Base-by-base conservation (phyloP, 1,140 invertebrate species). In the Megathymus violae region DNA sequence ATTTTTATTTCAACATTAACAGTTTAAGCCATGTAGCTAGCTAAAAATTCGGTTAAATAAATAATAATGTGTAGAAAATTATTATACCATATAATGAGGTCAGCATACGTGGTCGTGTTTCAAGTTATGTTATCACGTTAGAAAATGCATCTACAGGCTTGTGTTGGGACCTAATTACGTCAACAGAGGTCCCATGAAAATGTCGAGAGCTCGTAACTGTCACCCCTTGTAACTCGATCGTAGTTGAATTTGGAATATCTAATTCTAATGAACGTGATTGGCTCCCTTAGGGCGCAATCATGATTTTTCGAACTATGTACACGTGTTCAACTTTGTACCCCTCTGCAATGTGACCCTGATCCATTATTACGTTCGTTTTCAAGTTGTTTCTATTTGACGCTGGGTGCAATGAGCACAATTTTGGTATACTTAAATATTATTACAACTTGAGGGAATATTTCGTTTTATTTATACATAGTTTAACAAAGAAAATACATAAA, bases 181-280 rank as follows among this genome's bases (percentile, higher is more conserved):
- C 38, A 56, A 43, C 19, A 40, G 51, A 43, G 51, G 51, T 25
- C 48, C 54, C 60, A 67, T 46, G 61, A 64, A 62, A 54, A 70
- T 67, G 60, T 66, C 38, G 67, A 62, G 43, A 59, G 58, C 54
- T 68, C 50, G 69, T 65, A 74, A 73, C 64, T 82, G 71, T 81
- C 71, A 80, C 84, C 84, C 85, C 68, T 72, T 52, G 85, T 77
- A 84, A 88, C 72, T 73, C 56, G 82, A 88, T 88, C 82, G 70
- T 65, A 64, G 77, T 89, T 79, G 76, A 83, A 82, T 71, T 75
- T 76, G 71, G 76, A 85, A 88, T 84, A 86, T 88, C 88, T 90
- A 90, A 90, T 90, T 88, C 82, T 88, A 88, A 89, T 86, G 76
- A 78, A 77, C 66, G 78, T 85, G 81, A 90, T 88, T 89, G 88